phyloP scores from a whole-genome alignment of 2,797 vertebrate genomes.

The Tapera naevia region DNA sequence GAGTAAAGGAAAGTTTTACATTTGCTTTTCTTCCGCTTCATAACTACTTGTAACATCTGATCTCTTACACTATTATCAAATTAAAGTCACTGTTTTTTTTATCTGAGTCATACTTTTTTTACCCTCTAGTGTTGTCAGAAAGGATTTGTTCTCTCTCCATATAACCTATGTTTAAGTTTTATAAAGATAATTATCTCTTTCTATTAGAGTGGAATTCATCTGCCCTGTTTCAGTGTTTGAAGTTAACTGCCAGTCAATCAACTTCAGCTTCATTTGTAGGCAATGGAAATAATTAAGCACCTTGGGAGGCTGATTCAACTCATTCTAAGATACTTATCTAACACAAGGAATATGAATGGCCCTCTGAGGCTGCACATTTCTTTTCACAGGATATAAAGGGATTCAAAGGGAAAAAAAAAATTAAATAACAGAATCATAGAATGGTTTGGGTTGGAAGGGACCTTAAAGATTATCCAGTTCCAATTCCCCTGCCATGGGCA shows the following conservation, averaged over 20 bases:
- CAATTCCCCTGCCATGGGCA: too few relatives aligned
- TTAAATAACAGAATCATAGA: too few relatives aligned
- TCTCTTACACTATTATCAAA: background rate
- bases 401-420: background rate
- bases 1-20: background rate
- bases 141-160: background rate
- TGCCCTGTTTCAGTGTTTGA: background rate
- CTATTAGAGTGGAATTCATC: background rate
- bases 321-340: background rate
- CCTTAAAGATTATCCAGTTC: too few relatives aligned
- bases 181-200: background rate
- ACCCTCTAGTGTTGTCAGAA: background rate
- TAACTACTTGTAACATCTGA: background rate
- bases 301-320: background rate
- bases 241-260: background rate
- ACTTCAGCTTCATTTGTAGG: background rate
- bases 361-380: background rate
- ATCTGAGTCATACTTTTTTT: background rate
- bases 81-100: background rate
- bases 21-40: background rate
- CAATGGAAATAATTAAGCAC: slow-evolving; percentile 1
- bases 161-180: background rate
- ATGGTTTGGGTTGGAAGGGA: too few relatives aligned
- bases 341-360: background rate
- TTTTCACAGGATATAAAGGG: background rate